Evolutionary conservation across 2,113 vertebrate genomes (phyloP), one percentile per base, ranked within the genome.

Genomic region (Hyperopisus bebe): DNA sequence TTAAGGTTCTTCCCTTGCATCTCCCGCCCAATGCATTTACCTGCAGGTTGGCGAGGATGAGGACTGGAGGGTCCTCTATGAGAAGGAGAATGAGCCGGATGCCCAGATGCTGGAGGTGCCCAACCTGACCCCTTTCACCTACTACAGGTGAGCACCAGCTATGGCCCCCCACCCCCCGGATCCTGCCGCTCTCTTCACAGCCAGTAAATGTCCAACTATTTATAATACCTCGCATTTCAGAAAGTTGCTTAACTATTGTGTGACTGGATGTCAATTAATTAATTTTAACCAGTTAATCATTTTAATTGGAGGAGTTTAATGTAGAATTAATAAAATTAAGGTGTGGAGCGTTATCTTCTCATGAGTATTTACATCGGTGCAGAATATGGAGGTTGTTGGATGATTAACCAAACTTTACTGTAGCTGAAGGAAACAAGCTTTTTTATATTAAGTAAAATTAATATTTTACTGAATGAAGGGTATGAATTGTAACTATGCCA

Each of bases 101-200:
- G 94, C 96, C 90, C 96, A 97, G 92, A 92, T 89, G 70, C 91
- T 97, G 93, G 96, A 97, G 66, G 94, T 97, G 82, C 96, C 96
- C 0, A 94, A 96, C 92, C 96, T 97, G 90, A 96, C 91, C 0
- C 96, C 96, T 2, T 97, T 96, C 86, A 97, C 96, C 35, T 93
- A 96, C 80, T 97, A 97, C 95, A 96, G 96, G 96, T 97, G 93
- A 96, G 95, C 89, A 53, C 88, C 83, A 7, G 10, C 24, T 19
- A 11, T 39, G 15, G 24, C 6, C 24, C 15, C 39, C 11, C 53
- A 27, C 31, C 35, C 35, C 47, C 31, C 35, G 9, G n/a, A 27
- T 39, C 47, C 88, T 21, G 42, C 44, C 8, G 1, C 35, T 51
- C n/a, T 39, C 46, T 53, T 42, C 17, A 47, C 87, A 46, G 53